A percentile compares a stretch with the other conserved stretches of the same genome.
Evolutionary conservation across 1,140 invertebrate genomes (phyloP).

Genomic region (Mactra quadrangularis): DNA sequence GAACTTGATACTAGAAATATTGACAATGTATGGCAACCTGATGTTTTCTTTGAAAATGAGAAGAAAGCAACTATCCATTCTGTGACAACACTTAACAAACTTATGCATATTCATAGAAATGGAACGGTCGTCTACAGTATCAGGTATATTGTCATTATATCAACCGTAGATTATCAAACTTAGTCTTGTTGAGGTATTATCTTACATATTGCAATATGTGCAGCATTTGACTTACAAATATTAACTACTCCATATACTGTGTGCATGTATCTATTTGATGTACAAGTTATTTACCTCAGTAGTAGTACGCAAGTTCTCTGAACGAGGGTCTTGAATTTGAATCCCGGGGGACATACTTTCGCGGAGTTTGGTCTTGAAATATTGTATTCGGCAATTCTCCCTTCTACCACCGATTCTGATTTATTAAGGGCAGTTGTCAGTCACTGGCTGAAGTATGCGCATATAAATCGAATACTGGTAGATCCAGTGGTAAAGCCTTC

Average conservation of each 20-base stretch:
- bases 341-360: no score
- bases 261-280: not conserved
- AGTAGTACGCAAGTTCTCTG: not conserved
- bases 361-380: no score
- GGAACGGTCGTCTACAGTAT: conserved; percentile 81
- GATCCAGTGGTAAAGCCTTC: no score
- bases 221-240: no score
- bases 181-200: not conserved
- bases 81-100: conserved; percentile 82
- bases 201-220: not conserved
- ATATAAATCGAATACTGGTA: no score
- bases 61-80: conserved; percentile 81
- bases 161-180: conserved; percentile 4
- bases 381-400: no score
- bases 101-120: conserved; percentile 83
- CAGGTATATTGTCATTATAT: conserved; percentile 69
- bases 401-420: no score
- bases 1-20: conserved; percentile 67
- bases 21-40: conserved; percentile 79
- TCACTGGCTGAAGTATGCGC: no score
- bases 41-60: conserved; percentile 81
- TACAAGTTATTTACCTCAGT: not conserved
- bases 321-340: not conserved
- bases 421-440: no score
- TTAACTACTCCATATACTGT: not conserved